A percentile compares a stretch with the other conserved stretches of the same genome.
These are phyloP conservation scores for Hyles lineata DNA, from an alignment of 2,888 invertebrate genomes.

Conservation along the genomic window DNA sequence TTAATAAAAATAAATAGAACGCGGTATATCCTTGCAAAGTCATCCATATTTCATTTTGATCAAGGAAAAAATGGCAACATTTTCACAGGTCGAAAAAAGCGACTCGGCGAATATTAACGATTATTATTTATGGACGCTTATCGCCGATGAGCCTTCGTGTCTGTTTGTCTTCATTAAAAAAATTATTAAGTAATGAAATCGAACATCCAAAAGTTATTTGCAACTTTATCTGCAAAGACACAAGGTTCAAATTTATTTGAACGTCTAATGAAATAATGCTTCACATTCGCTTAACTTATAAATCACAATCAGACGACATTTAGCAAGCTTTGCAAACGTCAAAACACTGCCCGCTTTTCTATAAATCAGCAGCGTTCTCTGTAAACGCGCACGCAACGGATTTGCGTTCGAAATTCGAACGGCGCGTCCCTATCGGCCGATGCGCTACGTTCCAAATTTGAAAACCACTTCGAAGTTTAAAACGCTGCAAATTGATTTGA, in stretches of 20 bases:
- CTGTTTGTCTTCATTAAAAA: slow-evolving; percentile 11
- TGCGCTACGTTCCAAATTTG: slow-evolving; percentile 24
- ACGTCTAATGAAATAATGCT: neutral
- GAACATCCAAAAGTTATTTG: neutral
- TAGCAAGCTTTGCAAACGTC: slow-evolving; percentile 27
- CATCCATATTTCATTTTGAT: slow-evolving; percentile 21
- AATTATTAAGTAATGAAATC: neutral
- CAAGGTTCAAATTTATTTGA: slow-evolving; percentile 6
- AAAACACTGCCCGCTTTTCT: slow-evolving; percentile 25
- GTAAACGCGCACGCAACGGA: slow-evolving; percentile 5
- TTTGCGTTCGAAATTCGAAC: slow-evolving; percentile 16
- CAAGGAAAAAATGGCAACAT: slow-evolving; percentile 11
- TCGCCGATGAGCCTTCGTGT: neutral
- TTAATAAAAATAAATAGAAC: neutral
- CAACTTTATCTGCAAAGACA: neutral
- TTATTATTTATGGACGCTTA: slow-evolving; percentile 22
- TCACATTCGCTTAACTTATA: slow-evolving; percentile 4
- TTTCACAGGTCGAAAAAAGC: slow-evolving; percentile 1
- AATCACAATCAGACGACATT: slow-evolving; percentile 24
- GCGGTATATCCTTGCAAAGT: neutral
- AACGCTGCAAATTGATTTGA: slow-evolving; percentile 20
- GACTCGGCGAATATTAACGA: neutral
- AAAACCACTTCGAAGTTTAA: slow-evolving; percentile 20
- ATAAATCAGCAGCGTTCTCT: slow-evolving; percentile 19
- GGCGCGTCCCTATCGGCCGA: slow-evolving; percentile 8